Percentiles rank a stretch among this genome's conserved stretches.
phyloP scores from a whole-genome alignment of 2,113 vertebrate species.

The Ifrita kowaldi region DNA sequence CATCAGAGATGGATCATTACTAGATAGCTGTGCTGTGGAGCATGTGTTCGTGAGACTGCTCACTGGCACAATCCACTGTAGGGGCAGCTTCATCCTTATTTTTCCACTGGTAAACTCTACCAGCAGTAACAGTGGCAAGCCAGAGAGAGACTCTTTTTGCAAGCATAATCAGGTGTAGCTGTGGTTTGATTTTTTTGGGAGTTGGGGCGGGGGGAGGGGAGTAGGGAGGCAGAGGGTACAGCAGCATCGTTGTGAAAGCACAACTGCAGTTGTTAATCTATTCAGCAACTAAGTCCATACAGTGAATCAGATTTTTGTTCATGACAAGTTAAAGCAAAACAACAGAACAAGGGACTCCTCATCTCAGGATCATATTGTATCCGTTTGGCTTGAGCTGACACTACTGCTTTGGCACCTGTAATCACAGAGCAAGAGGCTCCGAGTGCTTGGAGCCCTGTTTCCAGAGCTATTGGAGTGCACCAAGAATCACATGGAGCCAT shows the following conservation, averaged over 20 bases:
- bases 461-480: background rate
- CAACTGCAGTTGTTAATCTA: background rate
- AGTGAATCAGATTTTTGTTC: background rate
- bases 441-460: background rate
- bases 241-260: background rate
- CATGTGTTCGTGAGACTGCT: background rate
- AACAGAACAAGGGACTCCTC: background rate
- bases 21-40: background rate
- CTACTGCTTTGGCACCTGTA: background rate
- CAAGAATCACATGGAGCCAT: fast-evolving
- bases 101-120: background rate
- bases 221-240: background rate
- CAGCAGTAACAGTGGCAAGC: background rate
- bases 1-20: background rate
- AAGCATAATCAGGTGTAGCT: background rate
- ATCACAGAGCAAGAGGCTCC: background rate
- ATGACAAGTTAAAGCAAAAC: background rate
- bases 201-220: no score
- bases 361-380: background rate
- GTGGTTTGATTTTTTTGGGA: background rate
- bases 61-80: background rate
- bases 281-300: background rate
- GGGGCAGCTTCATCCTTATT: background rate
- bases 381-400: background rate
- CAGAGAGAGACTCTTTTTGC: background rate